phyloP scores from a whole-genome alignment of 2,888 invertebrate genomes.

The Ormyrus nitidulus region DNA sequence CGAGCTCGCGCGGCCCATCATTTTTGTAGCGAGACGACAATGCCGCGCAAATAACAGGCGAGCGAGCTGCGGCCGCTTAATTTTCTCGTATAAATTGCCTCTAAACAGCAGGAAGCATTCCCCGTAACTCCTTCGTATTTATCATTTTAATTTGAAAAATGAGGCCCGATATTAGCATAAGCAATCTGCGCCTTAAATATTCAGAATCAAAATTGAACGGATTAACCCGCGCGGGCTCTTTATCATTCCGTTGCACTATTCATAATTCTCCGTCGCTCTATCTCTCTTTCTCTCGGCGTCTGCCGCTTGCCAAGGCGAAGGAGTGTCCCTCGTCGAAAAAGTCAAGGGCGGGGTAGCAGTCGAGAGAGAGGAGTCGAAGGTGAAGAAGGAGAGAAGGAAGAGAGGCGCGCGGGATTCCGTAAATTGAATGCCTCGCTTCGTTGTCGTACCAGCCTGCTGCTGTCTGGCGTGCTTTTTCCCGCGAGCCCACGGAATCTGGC shows the following conservation, averaged over 20 bases:
- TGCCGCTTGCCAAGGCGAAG: slow-evolving; percentile 15
- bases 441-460: slow-evolving; percentile 64
- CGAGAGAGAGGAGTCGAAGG: slow-evolving; percentile 15
- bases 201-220: not conserved
- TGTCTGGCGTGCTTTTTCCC: slow-evolving; percentile 64
- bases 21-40: no score
- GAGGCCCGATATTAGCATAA: not conserved
- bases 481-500: slow-evolving; percentile 58
- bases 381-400: slow-evolving; percentile 12
- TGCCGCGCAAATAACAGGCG: no score
- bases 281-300: not conserved
- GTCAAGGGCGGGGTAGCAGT: slow-evolving; percentile 31
- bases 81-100: no score
- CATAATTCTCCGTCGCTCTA: not conserved
- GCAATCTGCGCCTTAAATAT: not conserved
- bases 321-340: slow-evolving; percentile 43
- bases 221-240: not conserved
- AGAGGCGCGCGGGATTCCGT: slow-evolving; percentile 63
- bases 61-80: no score
- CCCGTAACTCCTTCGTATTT: no score
- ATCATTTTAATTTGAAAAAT: no score
- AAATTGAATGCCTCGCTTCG: slow-evolving; percentile 72
- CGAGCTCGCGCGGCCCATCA: no score
- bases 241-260: not conserved
- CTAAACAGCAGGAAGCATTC: no score